Base-by-base conservation (phyloP, 2,113 vertebrate species). In the Crotophaga sulcirostris region DNA sequence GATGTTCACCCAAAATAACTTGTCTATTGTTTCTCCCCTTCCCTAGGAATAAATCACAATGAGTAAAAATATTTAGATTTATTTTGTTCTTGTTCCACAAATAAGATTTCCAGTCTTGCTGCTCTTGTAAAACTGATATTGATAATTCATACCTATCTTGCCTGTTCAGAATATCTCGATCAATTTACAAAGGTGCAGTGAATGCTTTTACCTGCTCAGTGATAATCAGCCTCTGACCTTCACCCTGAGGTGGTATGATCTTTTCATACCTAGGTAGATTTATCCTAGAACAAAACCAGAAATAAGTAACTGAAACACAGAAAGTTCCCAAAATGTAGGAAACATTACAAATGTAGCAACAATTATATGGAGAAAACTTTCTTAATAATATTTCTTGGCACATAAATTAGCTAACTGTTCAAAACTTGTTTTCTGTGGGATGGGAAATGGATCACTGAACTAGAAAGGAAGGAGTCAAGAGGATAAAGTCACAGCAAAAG, bases 191-290 rank as follows among this genome's bases (percentile, higher is more conserved):
- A 79, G 47, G 40, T 69, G 47, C 45, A 90, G 28, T 67, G 82
- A 94, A 91, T 40, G 56, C 83, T 92, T 98, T 96, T 97, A 99
- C 99, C 99, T 99, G 98, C 85, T 98, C 98, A 8, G 99, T 99
- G 89, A 99, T 97, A 82, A 99, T 97, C 90, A 99, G 97, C 89
- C 81, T 98, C 96, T 99, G 99, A 62, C 98, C 95, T 93, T 98
- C 98, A 79, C 98, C 98, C 52, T 96, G 97, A 73, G 89, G 80
- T 16, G 99, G 98, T 76, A 97, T 97, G 42, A 99, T 98, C 58
- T 98, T 98, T 91, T 96, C 98, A 40, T 98, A 99, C 49, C 97
- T 98, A 47, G 99, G 99, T 6, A 98, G 96, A 74, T 98, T 98
- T 93, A 98, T 97, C 97, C 99, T 99, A 92, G 94, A 97, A 97